Conservation (phyloP, 2,888 invertebrate species). For the Archips xylosteana region DNA sequence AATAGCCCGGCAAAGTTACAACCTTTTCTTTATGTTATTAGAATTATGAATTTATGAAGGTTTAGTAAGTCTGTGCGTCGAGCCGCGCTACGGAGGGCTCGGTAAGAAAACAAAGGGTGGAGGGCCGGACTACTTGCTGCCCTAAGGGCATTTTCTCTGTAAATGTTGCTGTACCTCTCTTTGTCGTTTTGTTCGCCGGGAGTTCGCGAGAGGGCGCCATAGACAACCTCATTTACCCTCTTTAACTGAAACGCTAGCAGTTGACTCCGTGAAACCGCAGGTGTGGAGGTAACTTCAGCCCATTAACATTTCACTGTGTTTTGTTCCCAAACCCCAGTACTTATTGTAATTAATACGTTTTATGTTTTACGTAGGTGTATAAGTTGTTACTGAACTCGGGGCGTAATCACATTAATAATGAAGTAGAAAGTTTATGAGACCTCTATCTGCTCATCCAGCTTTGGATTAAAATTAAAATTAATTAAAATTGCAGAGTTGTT, state of each 20-base stretch:
- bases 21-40: slow-evolving; percentile 33
- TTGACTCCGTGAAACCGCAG: slow-evolving; percentile 72
- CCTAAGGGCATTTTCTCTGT: slow-evolving; percentile 77
- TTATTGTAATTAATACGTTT: slow-evolving; percentile 50
- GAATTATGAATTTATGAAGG: slow-evolving; percentile 53
- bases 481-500: too few species aligned
- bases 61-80: slow-evolving; percentile 53
- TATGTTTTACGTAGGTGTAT: slow-evolving; percentile 39
- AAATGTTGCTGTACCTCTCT: slow-evolving; percentile 73
- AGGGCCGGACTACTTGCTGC: slow-evolving; percentile 63
- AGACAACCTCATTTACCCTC: slow-evolving; percentile 72
- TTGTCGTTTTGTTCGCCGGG: slow-evolving; percentile 71
- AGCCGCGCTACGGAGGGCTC: slow-evolving; percentile 56
- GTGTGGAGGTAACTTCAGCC: slow-evolving; percentile 69
- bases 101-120: slow-evolving; percentile 77
- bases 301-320: slow-evolving; percentile 73
- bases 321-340: slow-evolving; percentile 61
- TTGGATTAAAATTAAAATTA: too few species aligned
- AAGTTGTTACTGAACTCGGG: slow-evolving; percentile 36
- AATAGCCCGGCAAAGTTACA: slow-evolving; percentile 22
- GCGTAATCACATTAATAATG: slow-evolving; percentile 40
- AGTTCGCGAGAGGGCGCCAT: slow-evolving; percentile 70
- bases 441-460: too few species aligned
- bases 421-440: slow-evolving; percentile 30
- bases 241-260: slow-evolving; percentile 62